Conservation (phyloP, 2,113 vertebrate genomes). For the Psilopsiagon aurifrons region DNA sequence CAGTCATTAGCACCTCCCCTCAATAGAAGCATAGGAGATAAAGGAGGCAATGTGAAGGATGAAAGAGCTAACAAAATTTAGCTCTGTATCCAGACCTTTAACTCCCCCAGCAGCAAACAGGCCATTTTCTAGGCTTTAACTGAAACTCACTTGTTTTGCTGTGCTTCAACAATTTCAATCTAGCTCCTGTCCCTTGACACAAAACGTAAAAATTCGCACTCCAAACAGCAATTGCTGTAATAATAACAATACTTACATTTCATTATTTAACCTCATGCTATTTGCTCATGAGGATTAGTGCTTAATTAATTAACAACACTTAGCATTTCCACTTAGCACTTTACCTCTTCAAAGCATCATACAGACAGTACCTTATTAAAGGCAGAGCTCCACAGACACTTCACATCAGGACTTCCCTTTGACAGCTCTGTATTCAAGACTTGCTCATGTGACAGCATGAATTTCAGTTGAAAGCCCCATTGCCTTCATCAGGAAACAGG, state of each 20-base stretch:
- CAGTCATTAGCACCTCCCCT: background rate
- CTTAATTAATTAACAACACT: slow-evolving; percentile 69
- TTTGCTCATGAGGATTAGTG: slow-evolving; percentile 51
- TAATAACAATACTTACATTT: slow-evolving; percentile 65
- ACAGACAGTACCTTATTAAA: slow-evolving; percentile 56
- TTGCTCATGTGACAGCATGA: background rate
- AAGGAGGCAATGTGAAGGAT: background rate
- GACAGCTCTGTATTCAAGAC: background rate
- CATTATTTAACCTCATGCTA: slow-evolving; percentile 67
- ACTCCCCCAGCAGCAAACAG: background rate
- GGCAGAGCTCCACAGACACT: slow-evolving; percentile 28
- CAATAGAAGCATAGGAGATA: background rate
- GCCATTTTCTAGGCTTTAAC: background rate
- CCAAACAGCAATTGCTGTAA: slow-evolving; percentile 48
- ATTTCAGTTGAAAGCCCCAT: background rate
- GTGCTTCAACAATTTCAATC: background rate
- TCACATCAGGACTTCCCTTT: slow-evolving; percentile 40
- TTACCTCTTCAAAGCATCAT: slow-evolving; percentile 53
- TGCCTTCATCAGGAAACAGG: background rate
- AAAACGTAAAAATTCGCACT: background rate
- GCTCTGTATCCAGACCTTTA: background rate
- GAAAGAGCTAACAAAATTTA: background rate
- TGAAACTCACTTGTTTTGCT: background rate
- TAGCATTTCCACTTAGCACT: slow-evolving; percentile 58
- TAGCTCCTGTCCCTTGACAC: background rate